Evolutionary conservation across 1,140 invertebrate genomes (phyloP), one percentile per base, ranked within the genome.

Genomic region (Drosophila nikananu): DNA sequence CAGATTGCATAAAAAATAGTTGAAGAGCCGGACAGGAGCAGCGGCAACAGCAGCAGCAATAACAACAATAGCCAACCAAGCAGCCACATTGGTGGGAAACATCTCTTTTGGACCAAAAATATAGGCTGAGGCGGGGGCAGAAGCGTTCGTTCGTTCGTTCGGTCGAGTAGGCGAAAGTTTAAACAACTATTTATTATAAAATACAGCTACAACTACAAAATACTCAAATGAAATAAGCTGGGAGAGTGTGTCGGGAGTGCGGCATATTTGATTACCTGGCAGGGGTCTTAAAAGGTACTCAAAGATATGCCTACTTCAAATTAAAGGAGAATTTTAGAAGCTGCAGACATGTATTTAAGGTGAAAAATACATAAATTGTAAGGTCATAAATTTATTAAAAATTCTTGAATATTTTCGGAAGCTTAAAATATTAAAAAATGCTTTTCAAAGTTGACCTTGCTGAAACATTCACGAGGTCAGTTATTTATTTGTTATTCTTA

Each of bases 181-280:
- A 87, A 87, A 89, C 81, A 87, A 87, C 84, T 87, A 87, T 87
- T 87, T 87, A 87, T 87, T 89, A 87, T 90, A 77, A 89, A 87
- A 89, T 81, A 83, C 86, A 87, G 77, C 54, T 39, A 57, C 66
- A 86, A 74, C 75, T 72, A 78, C 75, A 78, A 87, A 83, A 83
- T 72, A 78, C 41, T 61, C 67, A 83, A 83, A 82, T 39, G 42
- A 66, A 71, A 66, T 72, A 57, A 70, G 48, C 61, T 25, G 7
- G 41, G 7, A 17, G 30, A 54, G 25, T 7, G 17, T 0, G n/a
- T 5, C 0, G 12, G 6, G 37, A n/a, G 42, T 58, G 5, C 19
- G 44, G 52, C 35, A 35, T 60, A 35, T 35, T 49, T 37, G 44
- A 71, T 72, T 37, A 27, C 66, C 66, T 60, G 32, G 32, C 15